Evolutionary conservation across 2,888 invertebrate species (phyloP), one percentile per base, ranked within the genome.

Genomic region (Mythimna loreyi): DNA sequence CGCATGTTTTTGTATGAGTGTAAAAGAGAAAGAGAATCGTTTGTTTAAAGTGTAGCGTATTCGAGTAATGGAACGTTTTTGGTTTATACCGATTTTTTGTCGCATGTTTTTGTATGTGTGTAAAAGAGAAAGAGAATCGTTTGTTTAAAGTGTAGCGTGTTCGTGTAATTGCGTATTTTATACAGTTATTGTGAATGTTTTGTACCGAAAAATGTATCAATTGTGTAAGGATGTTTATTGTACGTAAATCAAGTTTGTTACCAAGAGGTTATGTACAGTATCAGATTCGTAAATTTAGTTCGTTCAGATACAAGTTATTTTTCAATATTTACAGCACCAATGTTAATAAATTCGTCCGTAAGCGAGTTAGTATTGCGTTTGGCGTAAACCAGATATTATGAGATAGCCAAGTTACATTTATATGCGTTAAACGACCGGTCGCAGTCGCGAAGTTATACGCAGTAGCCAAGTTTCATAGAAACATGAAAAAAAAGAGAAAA

Each of bases 401-500:
- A 89, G 87, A 91, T 90, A 93, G 92, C 92, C 91, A 91, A n/a
- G 88, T 91, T 90, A 88, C 87, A 85, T 86, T 89, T 83, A 67
- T 86, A 89, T 92, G 91, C 88, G 87, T 93, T 90, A 92, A 89
- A 87, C 85, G 88, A 85, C 88, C 89, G 92, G 93, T 92, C 94
- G 93, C 58, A 79, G 85, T 79, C 83, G 85, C 85, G 78, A 73
- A 80, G 84, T 77, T 84, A 83, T 77, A 85, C 85, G 94, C 91
- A 91, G 94, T 94, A 92, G 93, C 93, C 93, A 94, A 94, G 94
- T 94, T 94, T 94, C 94, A 95, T 90, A 94, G 92, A 94, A 95
- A 94, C 96, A 96, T 96, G 96, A 93, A 96, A 96, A 96, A 95
- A 96, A 93, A 94, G 91, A 92, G 69, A 80, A 93, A 91, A 96